These are phyloP conservation scores for Drosophila melanogaster DNA, from an alignment of 1,140 invertebrate species.

Conservation along the genomic window Release_6_plus_ISO1_MT NT_037436.4:10325001-10325500, in stretches of 20 bases:
- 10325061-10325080: constrained; percentile 41
- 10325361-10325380: constrained; percentile 61
- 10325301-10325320: constrained; percentile 20
- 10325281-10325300: constrained; percentile 34
- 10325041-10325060: not conserved
- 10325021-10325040: constrained; percentile 6
- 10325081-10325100: constrained; percentile 18
- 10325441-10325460: constrained; percentile 49
- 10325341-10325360: constrained; percentile 63
- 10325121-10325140: constrained; percentile 76
- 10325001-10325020: constrained; percentile 23
- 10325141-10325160: constrained; percentile 78
- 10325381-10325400: constrained; percentile 83
- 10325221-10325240: constrained; percentile 5
- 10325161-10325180: constrained; percentile 83
- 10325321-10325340: not conserved
- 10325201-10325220: constrained; percentile 9
- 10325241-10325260: constrained; percentile 2
- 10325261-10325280: not conserved
- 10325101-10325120: constrained; percentile 74
- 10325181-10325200: constrained; percentile 42
- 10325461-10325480: not conserved
- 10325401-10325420: constrained; percentile 84
- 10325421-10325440: constrained; percentile 39
- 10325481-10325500: not conserved